phyloP scores from a whole-genome alignment of 2,888 invertebrate species.

The Gymnoscelis rufifasciata region DNA sequence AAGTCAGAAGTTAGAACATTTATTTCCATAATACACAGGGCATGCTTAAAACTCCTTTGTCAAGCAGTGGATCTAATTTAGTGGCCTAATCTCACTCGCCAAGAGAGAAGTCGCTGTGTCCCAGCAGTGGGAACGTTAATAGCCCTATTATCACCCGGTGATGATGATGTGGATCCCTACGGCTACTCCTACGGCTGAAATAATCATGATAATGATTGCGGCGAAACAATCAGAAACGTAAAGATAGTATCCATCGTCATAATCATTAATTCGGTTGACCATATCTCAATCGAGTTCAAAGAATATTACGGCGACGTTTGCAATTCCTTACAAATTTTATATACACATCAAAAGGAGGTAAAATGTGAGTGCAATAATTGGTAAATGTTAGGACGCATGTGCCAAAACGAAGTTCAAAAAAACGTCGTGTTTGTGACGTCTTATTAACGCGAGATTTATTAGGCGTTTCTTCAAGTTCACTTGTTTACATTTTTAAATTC shows the following conservation, averaged over 20 bases:
- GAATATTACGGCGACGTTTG: slow-evolving; percentile 36
- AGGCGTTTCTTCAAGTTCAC: slow-evolving; percentile 43
- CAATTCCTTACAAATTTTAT: slow-evolving; percentile 45
- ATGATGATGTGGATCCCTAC: too few relatives aligned
- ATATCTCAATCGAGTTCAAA: slow-evolving; percentile 33
- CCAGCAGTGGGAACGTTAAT: not conserved
- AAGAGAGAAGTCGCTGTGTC: too few relatives aligned
- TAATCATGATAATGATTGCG: too few relatives aligned
- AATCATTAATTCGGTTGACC: slow-evolving; percentile 10
- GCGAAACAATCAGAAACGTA: not conserved
- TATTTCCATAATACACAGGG: too few relatives aligned
- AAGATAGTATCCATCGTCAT: slow-evolving; percentile 1
- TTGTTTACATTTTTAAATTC: slow-evolving; percentile 25
- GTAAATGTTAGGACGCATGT: slow-evolving; percentile 49
- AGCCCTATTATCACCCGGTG: too few relatives aligned
- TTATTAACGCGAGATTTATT: slow-evolving; percentile 68
- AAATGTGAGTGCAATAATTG: slow-evolving; percentile 50
- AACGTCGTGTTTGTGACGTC: slow-evolving; percentile 61
- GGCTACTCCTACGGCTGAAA: too few relatives aligned
- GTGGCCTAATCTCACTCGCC: too few relatives aligned
- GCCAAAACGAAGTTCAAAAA: slow-evolving; percentile 60
- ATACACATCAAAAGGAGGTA: slow-evolving; percentile 51
- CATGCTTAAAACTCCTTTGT: too few relatives aligned
- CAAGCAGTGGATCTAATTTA: too few relatives aligned
- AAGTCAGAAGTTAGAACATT: too few relatives aligned